phyloP scores from a whole-genome alignment of 1,140 invertebrate genomes.

The Atta texana region DNA sequence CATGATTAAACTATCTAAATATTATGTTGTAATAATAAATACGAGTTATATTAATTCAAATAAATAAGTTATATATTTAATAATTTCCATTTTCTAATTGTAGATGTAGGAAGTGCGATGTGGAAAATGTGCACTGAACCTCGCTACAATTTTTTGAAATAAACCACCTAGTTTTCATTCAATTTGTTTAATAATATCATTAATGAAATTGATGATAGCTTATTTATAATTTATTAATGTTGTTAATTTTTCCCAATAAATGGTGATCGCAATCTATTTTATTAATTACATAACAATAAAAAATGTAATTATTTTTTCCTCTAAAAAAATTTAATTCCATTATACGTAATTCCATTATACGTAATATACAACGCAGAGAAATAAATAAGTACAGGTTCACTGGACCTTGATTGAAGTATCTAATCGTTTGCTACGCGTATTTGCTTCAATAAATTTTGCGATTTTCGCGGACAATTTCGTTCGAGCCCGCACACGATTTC shows the following conservation, averaged over 20 bases:
- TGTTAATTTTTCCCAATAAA: neutral
- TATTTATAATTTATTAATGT: neutral
- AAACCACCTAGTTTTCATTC: too few species aligned
- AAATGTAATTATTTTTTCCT: neutral
- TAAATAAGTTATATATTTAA: too few species aligned
- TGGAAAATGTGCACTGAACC: neutral
- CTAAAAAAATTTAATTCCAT: neutral
- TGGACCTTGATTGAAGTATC: neutral
- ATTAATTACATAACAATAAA: constrained; percentile 16
- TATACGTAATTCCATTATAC: too few species aligned
- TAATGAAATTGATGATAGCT: neutral
- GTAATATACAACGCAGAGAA: neutral
- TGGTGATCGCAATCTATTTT: too few species aligned
- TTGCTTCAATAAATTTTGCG: constrained; percentile 25
- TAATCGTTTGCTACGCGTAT: neutral
- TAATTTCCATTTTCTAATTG: neutral
- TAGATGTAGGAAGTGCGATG: neutral
- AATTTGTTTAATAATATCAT: neutral
- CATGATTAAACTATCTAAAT: neutral
- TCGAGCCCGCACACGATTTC: constrained; percentile 26
- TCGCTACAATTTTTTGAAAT: neutral
- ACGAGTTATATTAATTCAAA: neutral
- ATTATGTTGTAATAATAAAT: constrained; percentile 6
- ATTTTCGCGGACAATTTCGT: constrained; percentile 16
- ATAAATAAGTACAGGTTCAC: neutral